Base-by-base conservation (phyloP, 2,113 vertebrate species). In the Todiramphus saurophagus region DNA sequence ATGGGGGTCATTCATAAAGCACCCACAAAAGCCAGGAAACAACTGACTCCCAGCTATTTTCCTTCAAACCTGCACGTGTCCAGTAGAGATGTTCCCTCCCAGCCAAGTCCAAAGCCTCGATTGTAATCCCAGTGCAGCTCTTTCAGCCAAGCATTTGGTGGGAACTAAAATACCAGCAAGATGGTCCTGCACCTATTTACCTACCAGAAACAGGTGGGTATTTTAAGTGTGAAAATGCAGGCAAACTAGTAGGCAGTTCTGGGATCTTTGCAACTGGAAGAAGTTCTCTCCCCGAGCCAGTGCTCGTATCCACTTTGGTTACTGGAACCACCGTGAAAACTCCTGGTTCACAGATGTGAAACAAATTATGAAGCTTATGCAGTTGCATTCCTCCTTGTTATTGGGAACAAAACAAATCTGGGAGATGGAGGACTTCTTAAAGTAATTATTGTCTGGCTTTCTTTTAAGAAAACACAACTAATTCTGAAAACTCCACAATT, bases 341-440 rank as follows among this genome's bases (percentile, higher is more conserved):
- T 97, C 95, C 43, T 97, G 97, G 93, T 91, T 93, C 90, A 63
- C 95, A 94, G 95, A 94, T 94, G 94, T 97, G 89, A 94, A 92
- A 84, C 35, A 53, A 94, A 92, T 97, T 86, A 95, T 1, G 5
- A 94, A 60, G 63, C 90, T 92, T 96, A 50, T 90, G 83, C 84
- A 56, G 89, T 95, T 96, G 75, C 96, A 89, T 97, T 97, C 96
- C 96, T 97, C 94, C 86, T 97, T 94, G 93, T 94, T 96, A 82
- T 84, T 95, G 97, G 70, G 95, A 96, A 86, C 94, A 97, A 96
- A 97, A 97, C 85, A 97, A 96, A 95, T 90, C 80, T 70, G 64
- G 87, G 81, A 93, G 79, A 95, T 90, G 68, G 27, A 94, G 84
- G 81, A 59, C 93, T 96, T 96, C 83, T 94, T 93, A 89, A 94